Base-by-base conservation (phyloP, 2,888 invertebrate species). In the Bruchidius siliquastri region DNA sequence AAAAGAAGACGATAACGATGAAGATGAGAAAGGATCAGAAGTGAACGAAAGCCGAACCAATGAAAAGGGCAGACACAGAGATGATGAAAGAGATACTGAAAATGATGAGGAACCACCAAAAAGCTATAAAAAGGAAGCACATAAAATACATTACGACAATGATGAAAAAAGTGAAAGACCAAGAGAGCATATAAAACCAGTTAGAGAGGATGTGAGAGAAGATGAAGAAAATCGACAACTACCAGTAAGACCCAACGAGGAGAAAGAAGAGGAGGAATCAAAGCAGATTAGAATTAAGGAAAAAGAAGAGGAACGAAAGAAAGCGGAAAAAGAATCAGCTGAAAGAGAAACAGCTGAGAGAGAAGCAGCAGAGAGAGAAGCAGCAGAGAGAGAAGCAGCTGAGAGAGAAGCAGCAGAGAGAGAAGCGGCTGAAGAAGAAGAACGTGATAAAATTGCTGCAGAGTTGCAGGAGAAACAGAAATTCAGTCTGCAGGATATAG, bases 361-460 rank as follows among this genome's bases (percentile, higher is more conserved):
- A 71, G 73, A 76, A 72, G 72, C 74, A 73, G 73, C 76, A 30
- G 75, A 75, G 22, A 76, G 74, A 22, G 74, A 73, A 8, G 74
- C 76, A 72, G 74, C 77, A 10, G 78, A 78, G 73, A 75, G 79
- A 75, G 77, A 75, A 67, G 76, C 74, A 18, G 66, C 72, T 67
- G 72, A 74, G 67, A 74, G 20, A 71, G 73, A 76, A 72, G 72
- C 74, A 73, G 73, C 76, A 30, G 75, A 75, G 22, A 76, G 74
- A 22, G 74, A 74, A 71, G 72, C 72, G 49, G 66, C 67, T 20
- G 73, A 72, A 21, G 66, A 74, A 30, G 72, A 73, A 73, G 67
- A 72, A 20, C 21, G n/a, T 2, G 69, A 32, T 0, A 68, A 68
- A 21, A 72, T 72, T 22, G 22, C 69, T 20, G 49, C 49, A 49